Base-by-base conservation (phyloP, 2,888 invertebrate species). In the Drosophila paramelanica region DNA sequence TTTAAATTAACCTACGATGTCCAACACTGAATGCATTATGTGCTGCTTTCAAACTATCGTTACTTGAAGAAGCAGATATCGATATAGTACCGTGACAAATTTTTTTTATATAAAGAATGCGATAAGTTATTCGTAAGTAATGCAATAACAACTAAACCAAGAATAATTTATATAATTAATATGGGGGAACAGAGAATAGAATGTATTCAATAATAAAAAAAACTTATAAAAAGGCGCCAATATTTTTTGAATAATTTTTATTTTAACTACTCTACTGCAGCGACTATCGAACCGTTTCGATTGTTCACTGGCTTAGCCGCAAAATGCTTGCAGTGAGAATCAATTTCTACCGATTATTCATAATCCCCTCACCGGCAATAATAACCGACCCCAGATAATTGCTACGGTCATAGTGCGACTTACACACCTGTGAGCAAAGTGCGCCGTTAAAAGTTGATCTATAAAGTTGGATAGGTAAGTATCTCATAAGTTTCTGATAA, bases 271-370 rank as follows among this genome's bases (percentile, higher is more conserved):
- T 13, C 31, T 4, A 11, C 3, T 17, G 10, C 8, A 11, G 10
- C 20, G 27, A n/a, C n/a, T 66, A 64, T 64, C 66, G 62, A 14
- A 13, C 10, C 11, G 3, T 36, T 38, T 66, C 42, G 67, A 64
- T 50, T 43, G 23, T 14, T 33, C 41, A 43, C 33, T 3, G 11
- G 10, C 13, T 25, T 14, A n/a, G 14, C 42, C 10, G n/a, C 7
- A 20, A 17, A 66, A 38, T 38, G 27, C 42, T 7, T 1, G 2
- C 33, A 42, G 42, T 64, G 65, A 13, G 6, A 64, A 62, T 47
- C 13, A 42, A 17, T 46, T 42, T 1, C 8, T 55, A 52, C 20
- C 17, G 55, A 57, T 36, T 41, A 39, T 8, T 46, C 17, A 3
- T 13, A 33, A 36, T 25, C n/a, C 17, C 10, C 31, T 20, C 36